These are phyloP conservation scores for Erebia ligea DNA, from an alignment of 2,888 invertebrate species.

Conservation along the genomic window DNA sequence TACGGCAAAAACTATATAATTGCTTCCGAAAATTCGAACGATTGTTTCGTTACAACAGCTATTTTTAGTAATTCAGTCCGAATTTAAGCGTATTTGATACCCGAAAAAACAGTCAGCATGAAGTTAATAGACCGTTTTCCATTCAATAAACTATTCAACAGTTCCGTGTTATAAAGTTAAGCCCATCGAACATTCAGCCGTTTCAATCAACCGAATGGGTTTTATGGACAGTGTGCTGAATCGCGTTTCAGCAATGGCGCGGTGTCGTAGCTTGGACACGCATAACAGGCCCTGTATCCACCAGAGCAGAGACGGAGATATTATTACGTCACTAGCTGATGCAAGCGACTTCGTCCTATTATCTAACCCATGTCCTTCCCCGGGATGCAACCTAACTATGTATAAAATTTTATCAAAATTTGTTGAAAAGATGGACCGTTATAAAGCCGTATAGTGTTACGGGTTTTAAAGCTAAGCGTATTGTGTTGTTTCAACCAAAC, in stretches of 20 bases:
- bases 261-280: too few species aligned
- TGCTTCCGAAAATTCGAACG: background rate
- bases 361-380: too few species aligned
- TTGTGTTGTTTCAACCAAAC: too few species aligned
- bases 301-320: too few species aligned
- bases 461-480: too few species aligned
- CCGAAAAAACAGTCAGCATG: conserved; percentile 37
- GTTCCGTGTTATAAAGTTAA: conserved; percentile 44
- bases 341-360: too few species aligned
- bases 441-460: too few species aligned
- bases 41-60: background rate
- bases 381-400: too few species aligned
- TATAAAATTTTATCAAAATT: too few species aligned
- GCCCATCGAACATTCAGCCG: conserved; percentile 43
- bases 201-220: conserved; percentile 54
- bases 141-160: conserved; percentile 49
- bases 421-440: too few species aligned
- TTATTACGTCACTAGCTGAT: too few species aligned
- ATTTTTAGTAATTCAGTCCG: background rate
- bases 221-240: conserved; percentile 46
- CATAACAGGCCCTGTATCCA: conserved; percentile 32
- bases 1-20: too few species aligned
- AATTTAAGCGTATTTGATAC: conserved; percentile 15
- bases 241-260: conserved; percentile 45
- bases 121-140: conserved; percentile 46